These are phyloP conservation scores for Bombyx mori DNA, from an alignment of 1,140 invertebrate genomes.

Conservation along the genomic window DNA sequence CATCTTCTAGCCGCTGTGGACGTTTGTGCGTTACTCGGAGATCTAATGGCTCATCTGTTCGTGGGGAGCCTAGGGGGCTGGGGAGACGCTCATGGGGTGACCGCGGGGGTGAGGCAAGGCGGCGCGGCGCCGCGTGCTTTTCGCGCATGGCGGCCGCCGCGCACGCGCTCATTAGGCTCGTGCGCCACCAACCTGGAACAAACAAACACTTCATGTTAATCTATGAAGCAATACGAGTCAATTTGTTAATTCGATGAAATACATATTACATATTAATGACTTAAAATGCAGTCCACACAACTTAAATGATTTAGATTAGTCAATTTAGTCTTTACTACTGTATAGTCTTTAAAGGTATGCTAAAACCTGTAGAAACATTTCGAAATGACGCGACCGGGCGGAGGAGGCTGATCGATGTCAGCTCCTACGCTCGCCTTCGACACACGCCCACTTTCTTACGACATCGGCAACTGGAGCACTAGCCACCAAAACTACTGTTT, in stretches of 20 bases:
- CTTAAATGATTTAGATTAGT: background rate
- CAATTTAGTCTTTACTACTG: conserved; percentile 12
- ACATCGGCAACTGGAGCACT: conserved; percentile 61
- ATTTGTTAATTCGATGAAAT: background rate
- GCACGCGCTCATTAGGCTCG: conserved; percentile 69
- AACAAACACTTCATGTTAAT: conserved; percentile 11
- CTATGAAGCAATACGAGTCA: background rate
- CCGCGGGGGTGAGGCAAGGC: conserved; percentile 59
- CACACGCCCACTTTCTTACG: conserved; percentile 56
- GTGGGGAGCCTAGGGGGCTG: conserved; percentile 58
- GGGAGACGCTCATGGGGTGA: conserved; percentile 40
- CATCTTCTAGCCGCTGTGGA: conserved; percentile 76
- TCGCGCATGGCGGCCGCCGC: conserved; percentile 68
- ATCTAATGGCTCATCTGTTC: conserved; percentile 83
- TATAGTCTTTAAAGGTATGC: conserved; percentile 28
- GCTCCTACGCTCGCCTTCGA: conserved; percentile 56
- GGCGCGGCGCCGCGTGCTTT: conserved; percentile 70
- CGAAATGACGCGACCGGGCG: conserved; percentile 42
- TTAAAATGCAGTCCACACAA: too few relatives aligned
- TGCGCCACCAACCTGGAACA: conserved; percentile 66
- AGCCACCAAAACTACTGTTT: conserved; percentile 46
- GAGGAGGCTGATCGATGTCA: conserved; percentile 48
- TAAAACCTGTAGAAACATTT: conserved; percentile 35
- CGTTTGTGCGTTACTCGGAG: conserved; percentile 87
- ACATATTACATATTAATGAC: too few relatives aligned